These are phyloP conservation scores for Dasyornis broadbenti DNA, from an alignment of 2,113 vertebrate species.

Conservation along the genomic window DNA sequence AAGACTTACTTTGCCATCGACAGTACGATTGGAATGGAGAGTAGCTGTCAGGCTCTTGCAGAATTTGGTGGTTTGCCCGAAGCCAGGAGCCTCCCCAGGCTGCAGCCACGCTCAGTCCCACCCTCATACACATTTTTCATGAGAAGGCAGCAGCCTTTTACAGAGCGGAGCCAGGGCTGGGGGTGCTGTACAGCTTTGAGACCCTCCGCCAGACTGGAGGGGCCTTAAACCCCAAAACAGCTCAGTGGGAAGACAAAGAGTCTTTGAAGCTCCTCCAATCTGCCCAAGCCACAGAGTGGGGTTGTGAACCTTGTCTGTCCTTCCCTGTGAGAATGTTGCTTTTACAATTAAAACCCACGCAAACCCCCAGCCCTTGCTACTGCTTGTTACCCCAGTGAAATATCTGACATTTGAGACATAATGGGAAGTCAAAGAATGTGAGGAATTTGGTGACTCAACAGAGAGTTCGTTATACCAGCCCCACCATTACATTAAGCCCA, in stretches of 20 bases:
- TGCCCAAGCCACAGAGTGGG: not conserved
- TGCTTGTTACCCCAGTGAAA: conserved; percentile 52
- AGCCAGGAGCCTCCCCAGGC: not conserved
- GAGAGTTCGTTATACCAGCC: conserved; percentile 59
- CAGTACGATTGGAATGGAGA: not conserved
- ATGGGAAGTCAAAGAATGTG: conserved; percentile 78
- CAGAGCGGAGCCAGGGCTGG: no score
- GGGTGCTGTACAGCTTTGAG: not conserved
- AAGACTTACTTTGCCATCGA: not conserved
- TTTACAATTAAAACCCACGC: conserved; percentile 53
- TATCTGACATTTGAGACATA: conserved; percentile 77
- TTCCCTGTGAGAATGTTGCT: conserved; percentile 45
- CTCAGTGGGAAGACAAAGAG: not conserved
- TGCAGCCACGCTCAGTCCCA: not conserved
- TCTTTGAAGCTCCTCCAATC: not conserved
- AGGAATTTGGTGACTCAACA: conserved; percentile 86
- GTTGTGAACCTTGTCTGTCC: conserved; percentile 25
- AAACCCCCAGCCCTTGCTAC: conserved; percentile 12
- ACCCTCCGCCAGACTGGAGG: not conserved
- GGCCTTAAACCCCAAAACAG: not conserved
- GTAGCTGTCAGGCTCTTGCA: not conserved
- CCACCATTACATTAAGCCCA: conserved; percentile 28
- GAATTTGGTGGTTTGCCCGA: not conserved
- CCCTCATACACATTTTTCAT: not conserved
- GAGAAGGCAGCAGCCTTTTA: not conserved